Evolutionary conservation across 2,113 vertebrate genomes (phyloP).

Genomic region (Synchiropus splendidus): DNA sequence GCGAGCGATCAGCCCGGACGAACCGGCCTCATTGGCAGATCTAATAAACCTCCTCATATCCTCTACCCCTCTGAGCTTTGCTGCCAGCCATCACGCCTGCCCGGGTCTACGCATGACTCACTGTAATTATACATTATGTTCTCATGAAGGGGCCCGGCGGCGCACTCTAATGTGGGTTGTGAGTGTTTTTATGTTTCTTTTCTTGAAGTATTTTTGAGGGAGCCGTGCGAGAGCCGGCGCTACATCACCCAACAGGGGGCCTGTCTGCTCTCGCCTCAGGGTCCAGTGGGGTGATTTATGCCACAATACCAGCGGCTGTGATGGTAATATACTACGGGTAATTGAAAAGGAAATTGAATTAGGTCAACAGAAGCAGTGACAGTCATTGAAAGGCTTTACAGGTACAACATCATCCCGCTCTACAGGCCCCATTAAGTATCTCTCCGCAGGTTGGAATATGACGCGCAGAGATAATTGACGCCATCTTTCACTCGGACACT

Average conservation of each 20-base stretch:
- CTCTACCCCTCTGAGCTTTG: constrained; percentile 25
- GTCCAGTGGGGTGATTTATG: constrained; percentile 38
- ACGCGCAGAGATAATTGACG: constrained; percentile 38
- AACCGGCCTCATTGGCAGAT: no score
- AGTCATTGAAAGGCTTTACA: constrained; percentile 41
- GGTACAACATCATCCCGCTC: constrained; percentile 31
- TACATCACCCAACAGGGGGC: constrained; percentile 41
- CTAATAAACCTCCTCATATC: constrained; percentile 11
- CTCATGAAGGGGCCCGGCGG: constrained; percentile 22
- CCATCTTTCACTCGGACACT: constrained; percentile 48
- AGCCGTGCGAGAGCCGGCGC: constrained; percentile 41
- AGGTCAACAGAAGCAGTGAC: constrained; percentile 58
- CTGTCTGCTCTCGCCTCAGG: constrained; percentile 29
- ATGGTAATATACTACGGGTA: constrained; percentile 62
- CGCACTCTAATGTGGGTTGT: constrained; percentile 41
- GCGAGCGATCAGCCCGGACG: no score
- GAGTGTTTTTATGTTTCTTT: constrained; percentile 43
- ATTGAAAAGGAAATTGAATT: constrained; percentile 69
- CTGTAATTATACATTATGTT: constrained; percentile 43
- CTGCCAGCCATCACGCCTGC: constrained; percentile 20
- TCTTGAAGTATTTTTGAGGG: constrained; percentile 56
- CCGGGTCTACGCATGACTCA: constrained; percentile 32
- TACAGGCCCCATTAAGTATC: constrained; percentile 34
- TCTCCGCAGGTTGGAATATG: constrained; percentile 40
- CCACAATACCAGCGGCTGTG: constrained; percentile 29